Conservation (phyloP, 2,797 vertebrate genomes). For the Glyptemys insculpta region DNA sequence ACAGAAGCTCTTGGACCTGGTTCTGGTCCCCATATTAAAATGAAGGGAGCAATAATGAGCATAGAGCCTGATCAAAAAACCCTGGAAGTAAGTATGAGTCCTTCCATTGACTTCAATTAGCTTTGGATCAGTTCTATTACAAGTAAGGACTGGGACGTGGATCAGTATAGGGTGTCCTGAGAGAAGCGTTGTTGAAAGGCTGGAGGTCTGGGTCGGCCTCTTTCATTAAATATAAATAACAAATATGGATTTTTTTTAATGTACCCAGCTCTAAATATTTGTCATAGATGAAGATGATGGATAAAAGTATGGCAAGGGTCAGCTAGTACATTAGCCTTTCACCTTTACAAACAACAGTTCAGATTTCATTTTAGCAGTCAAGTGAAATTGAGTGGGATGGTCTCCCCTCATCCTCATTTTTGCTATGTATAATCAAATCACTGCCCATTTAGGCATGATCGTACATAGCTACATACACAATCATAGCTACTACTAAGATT, state of each 20-base stretch:
- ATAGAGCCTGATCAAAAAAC: not conserved
- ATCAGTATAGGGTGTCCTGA: not conserved
- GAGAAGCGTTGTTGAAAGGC: too few relatives aligned
- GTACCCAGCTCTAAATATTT: not conserved
- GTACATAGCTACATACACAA: not conserved
- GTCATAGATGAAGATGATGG: not conserved
- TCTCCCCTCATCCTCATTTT: not conserved
- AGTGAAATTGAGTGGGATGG: too few relatives aligned
- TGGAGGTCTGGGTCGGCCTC: too few relatives aligned
- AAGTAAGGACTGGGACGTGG: not conserved
- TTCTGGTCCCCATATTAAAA: not conserved
- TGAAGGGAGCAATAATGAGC: not conserved
- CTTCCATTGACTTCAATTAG: not conserved
- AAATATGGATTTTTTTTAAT: not conserved
- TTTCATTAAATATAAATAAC: too few relatives aligned
- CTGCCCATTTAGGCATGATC: not conserved
- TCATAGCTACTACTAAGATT: not conserved
- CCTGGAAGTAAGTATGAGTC: not conserved
- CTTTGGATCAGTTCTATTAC: not conserved
- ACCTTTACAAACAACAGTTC: not conserved
- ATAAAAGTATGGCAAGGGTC: not conserved
- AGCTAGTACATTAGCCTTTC: not conserved
- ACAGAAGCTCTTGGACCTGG: not conserved
- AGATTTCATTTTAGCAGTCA: too few relatives aligned
- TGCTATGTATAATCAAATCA: not conserved